Percentiles rank a stretch among this genome's conserved stretches.
Evolutionary conservation across 2,113 vertebrate genomes (phyloP).

Genomic region (Xiphophorus hellerii): DNA sequence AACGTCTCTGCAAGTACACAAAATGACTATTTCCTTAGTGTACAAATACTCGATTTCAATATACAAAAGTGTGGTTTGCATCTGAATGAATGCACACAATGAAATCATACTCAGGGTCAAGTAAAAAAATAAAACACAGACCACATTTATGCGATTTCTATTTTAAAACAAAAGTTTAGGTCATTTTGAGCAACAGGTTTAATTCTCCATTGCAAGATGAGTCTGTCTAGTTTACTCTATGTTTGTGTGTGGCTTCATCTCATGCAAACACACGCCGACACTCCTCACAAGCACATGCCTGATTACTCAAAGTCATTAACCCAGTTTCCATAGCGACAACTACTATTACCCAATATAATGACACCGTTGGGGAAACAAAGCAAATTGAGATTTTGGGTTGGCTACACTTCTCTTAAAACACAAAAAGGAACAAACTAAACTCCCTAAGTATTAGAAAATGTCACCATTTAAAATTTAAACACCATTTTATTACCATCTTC

Average conservation of each 20-base stretch:
- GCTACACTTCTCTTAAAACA: slow-evolving; percentile 8
- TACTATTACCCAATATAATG: slow-evolving; percentile 9
- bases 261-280: slow-evolving; percentile 20
- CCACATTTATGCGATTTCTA: background rate
- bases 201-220: slow-evolving; percentile 33
- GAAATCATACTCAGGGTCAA: background rate
- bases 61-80: slow-evolving; percentile 6
- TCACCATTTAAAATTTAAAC: background rate
- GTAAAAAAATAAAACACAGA: too few relatives aligned
- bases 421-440: slow-evolving; percentile 1
- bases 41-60: background rate
- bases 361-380: slow-evolving; percentile 1
- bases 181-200: slow-evolving; percentile 26
- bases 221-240: slow-evolving; percentile 41
- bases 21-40: background rate
- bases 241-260: slow-evolving; percentile 4
- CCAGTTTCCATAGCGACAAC: slow-evolving; percentile 37
- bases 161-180: background rate
- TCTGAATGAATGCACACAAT: slow-evolving; percentile 3
- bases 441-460: background rate
- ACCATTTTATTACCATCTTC: background rate
- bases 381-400: slow-evolving; percentile 22
- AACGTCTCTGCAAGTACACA: too few relatives aligned
- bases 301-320: slow-evolving; percentile 49
- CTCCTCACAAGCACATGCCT: slow-evolving; percentile 33